Evolutionary conservation across 2,113 vertebrate genomes (phyloP), one percentile per base, ranked within the genome.

Genomic region (Vidua macroura): DNA sequence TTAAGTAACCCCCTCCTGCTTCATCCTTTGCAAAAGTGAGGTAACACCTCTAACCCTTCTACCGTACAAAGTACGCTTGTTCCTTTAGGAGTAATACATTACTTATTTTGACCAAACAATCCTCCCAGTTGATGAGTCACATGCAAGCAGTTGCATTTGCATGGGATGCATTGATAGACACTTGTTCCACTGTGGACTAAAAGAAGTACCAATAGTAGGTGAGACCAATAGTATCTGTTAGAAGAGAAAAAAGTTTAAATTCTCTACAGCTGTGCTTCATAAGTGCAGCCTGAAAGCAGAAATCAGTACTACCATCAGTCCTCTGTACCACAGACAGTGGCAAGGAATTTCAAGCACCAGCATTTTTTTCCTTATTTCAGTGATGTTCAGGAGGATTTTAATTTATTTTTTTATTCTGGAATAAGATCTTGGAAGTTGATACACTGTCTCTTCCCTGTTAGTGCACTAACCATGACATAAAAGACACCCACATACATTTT

Each of bases 401-500:
- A 14, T 41, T 44, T n/a, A n/a, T 44, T 52, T 63, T 68, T 72
- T 56, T 21, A 20, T 72, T 28, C 6, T 52, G 21, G 15, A 30
- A 49, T 64, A 78, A 72, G 13, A 5, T 37, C 8, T 76, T 86
- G 11, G 25, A 60, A 80, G 60, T 4, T 30, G 24, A 33, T 30
- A 11, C 9, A 23, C 1, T 28, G 2, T 37, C 7, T 81, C 17
- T 80, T 69, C 6, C 25, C 23, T 62, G 4, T 73, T 41, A 52
- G 13, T 16, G 33, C 14, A 16, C 18, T 52, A 76, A 68, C 1
- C 12, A 9, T 18, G 33, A 37, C 10, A 24, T 10, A 7, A 83
- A 64, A 76, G 5, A 37, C 37, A 37, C 5, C 1, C 7, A 0
- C 5, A 15, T 21, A 52, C 11, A 8, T 1, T 52, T 19, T 11